phyloP scores from a whole-genome alignment of 30 jellyfish, hydroid and myxozoan species.

The Turritopsis rubra region DNA sequence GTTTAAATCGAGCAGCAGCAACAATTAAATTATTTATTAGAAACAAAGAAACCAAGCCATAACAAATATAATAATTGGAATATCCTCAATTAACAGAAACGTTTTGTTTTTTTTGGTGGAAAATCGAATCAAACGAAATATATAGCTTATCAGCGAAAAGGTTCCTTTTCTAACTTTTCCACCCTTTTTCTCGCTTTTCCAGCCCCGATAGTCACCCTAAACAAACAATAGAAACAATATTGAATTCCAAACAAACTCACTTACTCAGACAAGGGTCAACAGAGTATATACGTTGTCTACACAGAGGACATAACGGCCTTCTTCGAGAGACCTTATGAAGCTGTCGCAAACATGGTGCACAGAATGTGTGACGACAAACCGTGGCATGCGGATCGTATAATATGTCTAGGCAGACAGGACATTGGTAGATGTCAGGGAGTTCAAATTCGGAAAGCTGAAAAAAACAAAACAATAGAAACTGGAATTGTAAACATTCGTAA shows the following conservation, averaged over 20 bases:
- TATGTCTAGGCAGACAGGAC: conserved; percentile 81
- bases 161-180: no score
- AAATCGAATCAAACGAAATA: no score
- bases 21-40: no score
- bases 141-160: no score
- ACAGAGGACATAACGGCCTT: conserved; percentile 88
- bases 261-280: conserved; percentile 64
- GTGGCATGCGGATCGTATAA: conserved; percentile 78
- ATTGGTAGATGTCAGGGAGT: conserved; percentile 73
- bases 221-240: neutral
- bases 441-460: conserved; percentile 30
- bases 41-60: no score
- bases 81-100: no score
- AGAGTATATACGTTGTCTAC: conserved; percentile 62
- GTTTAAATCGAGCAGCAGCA: no score
- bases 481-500: no score
- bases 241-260: neutral
- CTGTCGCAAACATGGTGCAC: conserved; percentile 87
- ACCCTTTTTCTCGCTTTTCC: no score
- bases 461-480: neutral
- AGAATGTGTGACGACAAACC: conserved; percentile 79
- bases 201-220: no score
- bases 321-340: conserved; percentile 57
- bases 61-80: no score
- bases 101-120: no score